Evolutionary conservation across 2,113 vertebrate species (phyloP).

Genomic region (Protobothrops mucrosquamatus): DNA sequence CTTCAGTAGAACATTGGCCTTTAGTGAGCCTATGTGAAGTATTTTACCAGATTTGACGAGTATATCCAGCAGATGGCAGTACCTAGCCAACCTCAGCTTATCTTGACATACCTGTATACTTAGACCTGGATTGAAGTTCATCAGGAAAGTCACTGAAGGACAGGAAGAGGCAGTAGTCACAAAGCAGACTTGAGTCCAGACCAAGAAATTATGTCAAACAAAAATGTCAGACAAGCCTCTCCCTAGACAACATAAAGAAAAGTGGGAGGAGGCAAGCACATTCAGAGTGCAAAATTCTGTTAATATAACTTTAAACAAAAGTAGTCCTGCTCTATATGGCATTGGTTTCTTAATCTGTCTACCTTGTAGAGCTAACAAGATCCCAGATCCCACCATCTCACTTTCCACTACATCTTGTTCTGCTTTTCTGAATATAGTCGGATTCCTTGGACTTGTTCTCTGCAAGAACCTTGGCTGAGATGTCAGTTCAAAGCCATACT

Average conservation of each 20-base stretch:
- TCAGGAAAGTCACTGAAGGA: not conserved
- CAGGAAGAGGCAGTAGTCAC: not conserved
- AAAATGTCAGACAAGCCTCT: not conserved
- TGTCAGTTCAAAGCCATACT: not conserved
- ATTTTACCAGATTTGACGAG: not conserved
- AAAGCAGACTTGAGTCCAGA: not conserved
- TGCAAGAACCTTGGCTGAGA: conserved; percentile 10
- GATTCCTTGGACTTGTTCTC: conserved; percentile 35
- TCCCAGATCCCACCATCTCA: too few relatives aligned
- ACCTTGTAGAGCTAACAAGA: not conserved
- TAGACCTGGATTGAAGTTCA: not conserved
- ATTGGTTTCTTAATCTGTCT: not conserved
- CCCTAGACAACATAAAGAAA: too few relatives aligned
- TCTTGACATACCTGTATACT: not conserved
- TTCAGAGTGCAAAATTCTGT: not conserved
- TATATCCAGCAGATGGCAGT: not conserved
- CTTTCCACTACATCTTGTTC: not conserved
- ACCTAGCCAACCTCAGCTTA: not conserved
- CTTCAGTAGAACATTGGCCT: not conserved
- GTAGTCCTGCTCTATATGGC: not conserved
- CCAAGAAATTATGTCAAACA: not conserved
- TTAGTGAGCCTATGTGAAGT: not conserved
- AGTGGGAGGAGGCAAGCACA: not conserved
- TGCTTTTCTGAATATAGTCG: not conserved
- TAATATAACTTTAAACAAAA: not conserved